phyloP scores from a whole-genome alignment of 2,888 invertebrate species.

The Sarcophaga carnaria region DNA sequence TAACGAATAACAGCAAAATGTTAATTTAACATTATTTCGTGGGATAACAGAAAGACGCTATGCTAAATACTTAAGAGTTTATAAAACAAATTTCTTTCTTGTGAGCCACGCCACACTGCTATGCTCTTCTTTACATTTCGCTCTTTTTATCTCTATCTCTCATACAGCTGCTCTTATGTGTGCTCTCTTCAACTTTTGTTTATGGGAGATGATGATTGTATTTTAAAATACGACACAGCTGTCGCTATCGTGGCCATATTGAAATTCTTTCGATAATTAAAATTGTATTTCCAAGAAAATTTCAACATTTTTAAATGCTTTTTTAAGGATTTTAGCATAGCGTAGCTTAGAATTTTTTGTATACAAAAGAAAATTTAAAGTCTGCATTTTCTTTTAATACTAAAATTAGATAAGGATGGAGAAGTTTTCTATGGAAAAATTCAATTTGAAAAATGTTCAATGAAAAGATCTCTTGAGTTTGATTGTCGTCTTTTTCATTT shows the following conservation, averaged over 20 bases:
- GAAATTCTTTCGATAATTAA: conserved; percentile 69
- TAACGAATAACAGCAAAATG: background rate
- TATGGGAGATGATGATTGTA: conserved; percentile 49
- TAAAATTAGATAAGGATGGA: conserved; percentile 24
- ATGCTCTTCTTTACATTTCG: conserved; percentile 25
- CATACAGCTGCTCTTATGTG: conserved; percentile 18
- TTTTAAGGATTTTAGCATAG: conserved; percentile 57
- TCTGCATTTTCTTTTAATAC: conserved; percentile 54
- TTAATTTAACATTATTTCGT: background rate
- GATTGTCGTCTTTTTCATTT: conserved; percentile 41
- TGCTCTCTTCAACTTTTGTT: conserved; percentile 6
- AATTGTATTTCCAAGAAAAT: conserved; percentile 50
- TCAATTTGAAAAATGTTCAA: conserved; percentile 45
- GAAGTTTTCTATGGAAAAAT: conserved; percentile 29
- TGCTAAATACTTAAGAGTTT: conserved; percentile 45
- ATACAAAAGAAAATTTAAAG: conserved; percentile 23
- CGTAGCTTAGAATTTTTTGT: conserved; percentile 29
- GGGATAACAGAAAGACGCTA: conserved; percentile 56
- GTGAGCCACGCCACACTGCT: background rate
- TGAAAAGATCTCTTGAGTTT: conserved; percentile 19
- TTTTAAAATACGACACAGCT: conserved; percentile 59
- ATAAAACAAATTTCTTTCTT: background rate
- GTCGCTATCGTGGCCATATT: conserved; percentile 71
- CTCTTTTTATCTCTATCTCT: background rate
- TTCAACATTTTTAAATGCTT: conserved; percentile 61